A percentile compares a stretch with the other conserved stretches of the same genome.
These are phyloP conservation scores for Anadara kagoshimensis DNA, from an alignment of 1,140 invertebrate genomes.

Conservation along the genomic window DNA sequence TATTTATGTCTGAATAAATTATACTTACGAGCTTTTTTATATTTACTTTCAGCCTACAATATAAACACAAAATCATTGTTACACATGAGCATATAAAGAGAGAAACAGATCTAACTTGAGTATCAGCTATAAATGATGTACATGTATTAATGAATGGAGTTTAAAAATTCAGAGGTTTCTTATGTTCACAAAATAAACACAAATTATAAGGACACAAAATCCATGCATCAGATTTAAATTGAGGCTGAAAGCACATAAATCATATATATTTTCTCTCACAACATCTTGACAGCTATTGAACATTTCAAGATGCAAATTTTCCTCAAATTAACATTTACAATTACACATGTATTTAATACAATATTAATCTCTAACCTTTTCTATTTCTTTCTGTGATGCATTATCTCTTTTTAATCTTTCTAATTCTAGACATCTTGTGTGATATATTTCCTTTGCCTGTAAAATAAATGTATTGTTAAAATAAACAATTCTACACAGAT, in stretches of 20 bases:
- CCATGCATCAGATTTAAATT: neutral
- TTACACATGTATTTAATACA: neutral
- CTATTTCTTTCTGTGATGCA: slow-evolving; percentile 90
- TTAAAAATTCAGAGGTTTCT: too few relatives aligned
- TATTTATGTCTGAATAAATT: neutral
- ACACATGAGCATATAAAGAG: too few relatives aligned
- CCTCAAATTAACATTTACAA: neutral
- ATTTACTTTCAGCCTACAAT: slow-evolving; percentile 84
- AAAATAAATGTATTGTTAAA: slow-evolving; percentile 63
- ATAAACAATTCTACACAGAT: neutral
- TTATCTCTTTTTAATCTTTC: slow-evolving; percentile 93
- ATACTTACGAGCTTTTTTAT: slow-evolving; percentile 88
- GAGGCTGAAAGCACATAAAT: neutral
- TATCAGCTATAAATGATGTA: too few relatives aligned
- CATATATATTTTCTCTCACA: neutral
- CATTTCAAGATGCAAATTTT: neutral
- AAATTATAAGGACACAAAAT: neutral
- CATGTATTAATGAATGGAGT: too few relatives aligned
- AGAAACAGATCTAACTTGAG: too few relatives aligned
- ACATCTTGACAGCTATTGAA: neutral
- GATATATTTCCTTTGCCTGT: slow-evolving; percentile 92
- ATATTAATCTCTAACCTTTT: slow-evolving; percentile 78
- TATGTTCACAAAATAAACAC: too few relatives aligned
- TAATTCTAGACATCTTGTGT: slow-evolving; percentile 86
- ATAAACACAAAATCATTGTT: too few relatives aligned